Conservation (phyloP, 2,888 invertebrate genomes). For the Glyphotaelius pellucidus region DNA sequence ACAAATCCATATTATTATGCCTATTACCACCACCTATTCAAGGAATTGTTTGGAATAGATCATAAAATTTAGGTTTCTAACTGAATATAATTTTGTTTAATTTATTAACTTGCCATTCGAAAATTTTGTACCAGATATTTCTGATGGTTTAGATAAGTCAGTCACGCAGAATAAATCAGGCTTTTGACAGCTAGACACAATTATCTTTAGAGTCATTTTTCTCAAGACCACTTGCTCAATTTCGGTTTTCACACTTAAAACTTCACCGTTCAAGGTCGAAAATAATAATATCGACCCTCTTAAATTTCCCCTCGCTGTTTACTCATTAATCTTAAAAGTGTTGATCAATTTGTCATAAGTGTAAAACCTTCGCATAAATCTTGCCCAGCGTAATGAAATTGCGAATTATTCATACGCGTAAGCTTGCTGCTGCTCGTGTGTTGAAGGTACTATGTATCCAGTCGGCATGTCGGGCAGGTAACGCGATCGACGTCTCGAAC, state of each 20-base stretch:
- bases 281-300: conserved; percentile 2
- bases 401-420: conserved; percentile 14
- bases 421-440: not conserved
- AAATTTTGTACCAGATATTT: not conserved
- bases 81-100: not conserved
- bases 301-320: not conserved
- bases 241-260: not conserved
- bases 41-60: too few relatives aligned
- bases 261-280: not conserved
- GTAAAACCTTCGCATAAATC: conserved; percentile 9
- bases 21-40: not conserved
- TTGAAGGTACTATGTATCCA: not conserved
- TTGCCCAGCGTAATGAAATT: conserved; percentile 8
- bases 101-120: not conserved
- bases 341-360: conserved; percentile 34
- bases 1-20: too few relatives aligned
- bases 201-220: not conserved
- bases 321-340: conserved; percentile 10
- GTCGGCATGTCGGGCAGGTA: not conserved
- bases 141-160: not conserved
- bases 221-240: not conserved
- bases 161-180: not conserved
- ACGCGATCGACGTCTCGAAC: conserved; percentile 20
- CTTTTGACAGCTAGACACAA: not conserved
- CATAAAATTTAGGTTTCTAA: not conserved